Evolutionary conservation across 1,140 invertebrate genomes (phyloP), one percentile per base, ranked within the genome.

Genomic region (Drosophila melanica): DNA sequence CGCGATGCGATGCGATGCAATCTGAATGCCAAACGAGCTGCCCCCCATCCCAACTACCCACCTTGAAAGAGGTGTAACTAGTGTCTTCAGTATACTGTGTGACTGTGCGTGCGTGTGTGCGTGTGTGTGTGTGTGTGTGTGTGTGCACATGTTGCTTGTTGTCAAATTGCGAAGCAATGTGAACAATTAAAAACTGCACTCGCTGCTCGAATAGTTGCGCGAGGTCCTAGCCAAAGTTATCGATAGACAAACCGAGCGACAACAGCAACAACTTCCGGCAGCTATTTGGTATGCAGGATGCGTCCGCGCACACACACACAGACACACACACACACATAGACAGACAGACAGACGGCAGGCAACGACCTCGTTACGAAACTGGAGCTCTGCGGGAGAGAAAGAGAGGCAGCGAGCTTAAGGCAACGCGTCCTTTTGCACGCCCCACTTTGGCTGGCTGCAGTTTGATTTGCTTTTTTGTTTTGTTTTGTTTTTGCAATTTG

Each of bases 11-110:
- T 11, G 80, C 90, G 80, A 90, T 90, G 90, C 86, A 91, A 85
- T 89, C 82, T 89, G 90, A 91, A 91, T 91, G 84, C 74, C 68
- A 89, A 91, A 91, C 84, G 68, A 82, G 77, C 65, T 66, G 65
- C 2, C 41, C 10, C 37, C 1, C 4, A 10, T 4, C 20, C 20
- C 20, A 23, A 23, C 11, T 50, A 23, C 30, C 44, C 37, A 12
- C 37, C 12, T 39, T 48, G 27, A 44, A 44, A 44, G 37, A 59
- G 69, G 18, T 66, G 51, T 20, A 23, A 50, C 65, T 60, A 58
- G 67, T 78, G 67, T 77, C 16, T 41, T 30, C 14, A 3, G 23
- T 42, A 8, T 18, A 5, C 42, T 51, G 53, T 55, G 30, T 35
- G n/a, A n/a, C n/a, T n/a, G 47, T 44, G 45, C 59, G 10, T 48